A percentile compares a stretch with the other conserved stretches of the same genome.
phyloP scores from a whole-genome alignment of 2,113 vertebrate genomes.

The Pollimyrus isidori region DNA sequence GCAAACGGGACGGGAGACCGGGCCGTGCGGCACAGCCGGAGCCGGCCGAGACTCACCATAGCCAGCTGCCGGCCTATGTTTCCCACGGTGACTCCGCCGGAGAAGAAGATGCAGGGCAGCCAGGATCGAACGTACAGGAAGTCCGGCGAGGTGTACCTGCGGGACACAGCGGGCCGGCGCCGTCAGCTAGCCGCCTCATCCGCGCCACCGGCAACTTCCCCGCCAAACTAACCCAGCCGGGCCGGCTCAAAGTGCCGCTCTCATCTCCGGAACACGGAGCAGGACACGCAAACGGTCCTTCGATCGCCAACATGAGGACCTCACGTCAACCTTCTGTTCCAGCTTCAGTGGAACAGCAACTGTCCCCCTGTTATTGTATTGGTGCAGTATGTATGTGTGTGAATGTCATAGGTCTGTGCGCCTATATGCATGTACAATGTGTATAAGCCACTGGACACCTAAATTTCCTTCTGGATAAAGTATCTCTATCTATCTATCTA shows the following conservation, averaged over 20 bases:
- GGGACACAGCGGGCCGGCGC: neutral
- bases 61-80: conserved; percentile 96
- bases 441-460: too few species aligned
- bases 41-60: conserved; percentile 63
- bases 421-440: too few species aligned
- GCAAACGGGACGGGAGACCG: neutral
- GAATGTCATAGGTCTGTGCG: too few species aligned
- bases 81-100: conserved; percentile 91
- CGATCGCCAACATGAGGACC: neutral
- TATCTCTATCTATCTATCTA: too few species aligned
- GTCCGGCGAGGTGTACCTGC: conserved; percentile 91
- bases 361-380: too few species aligned
- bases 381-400: too few species aligned
- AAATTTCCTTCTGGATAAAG: too few species aligned
- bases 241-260: neutral
- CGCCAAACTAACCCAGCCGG: neutral
- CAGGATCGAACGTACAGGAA: conserved; percentile 94
- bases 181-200: too few species aligned
- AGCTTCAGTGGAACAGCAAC: neutral
- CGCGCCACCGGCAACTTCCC: neutral
- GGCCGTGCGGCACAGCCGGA: neutral
- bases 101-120: conserved; percentile 98
- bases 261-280: neutral
- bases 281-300: neutral
- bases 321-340: neutral